Evolutionary conservation across 2,113 vertebrate species (phyloP).

Genomic region (Vombatus ursinus): DNA sequence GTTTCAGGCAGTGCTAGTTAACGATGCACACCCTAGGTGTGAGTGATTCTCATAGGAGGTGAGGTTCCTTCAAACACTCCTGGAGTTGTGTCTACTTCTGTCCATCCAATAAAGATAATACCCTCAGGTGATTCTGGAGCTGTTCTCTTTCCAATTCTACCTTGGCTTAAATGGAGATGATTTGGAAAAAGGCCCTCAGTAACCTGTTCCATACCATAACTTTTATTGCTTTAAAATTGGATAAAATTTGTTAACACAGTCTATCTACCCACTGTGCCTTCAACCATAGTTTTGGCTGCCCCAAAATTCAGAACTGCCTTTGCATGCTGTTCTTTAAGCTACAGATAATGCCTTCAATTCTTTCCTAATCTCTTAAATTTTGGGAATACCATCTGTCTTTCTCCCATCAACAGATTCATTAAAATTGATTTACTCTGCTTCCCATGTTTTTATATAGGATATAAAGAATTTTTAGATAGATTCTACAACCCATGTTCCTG

Average conservation of each 20-base stretch:
- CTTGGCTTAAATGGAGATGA: background rate
- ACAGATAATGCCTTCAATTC: slow-evolving; percentile 34
- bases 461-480: slow-evolving; percentile 49
- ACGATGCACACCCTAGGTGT: background rate
- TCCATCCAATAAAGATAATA: background rate
- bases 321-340: slow-evolving; percentile 12
- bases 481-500: slow-evolving; percentile 39
- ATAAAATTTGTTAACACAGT: slow-evolving; percentile 60
- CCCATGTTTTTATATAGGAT: slow-evolving; percentile 47
- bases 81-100: background rate
- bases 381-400: slow-evolving; percentile 37
- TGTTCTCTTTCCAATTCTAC: background rate
- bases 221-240: slow-evolving; percentile 40
- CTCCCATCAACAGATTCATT: slow-evolving; percentile 51
- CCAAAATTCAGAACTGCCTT: slow-evolving; percentile 58
- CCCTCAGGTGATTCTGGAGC: background rate
- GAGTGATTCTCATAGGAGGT: background rate
- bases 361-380: slow-evolving; percentile 37
- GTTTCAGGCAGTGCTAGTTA: slow-evolving; percentile 5
- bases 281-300: slow-evolving; percentile 47
- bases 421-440: slow-evolving; percentile 59
- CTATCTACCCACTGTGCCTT: slow-evolving; percentile 26
- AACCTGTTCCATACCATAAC: background rate
- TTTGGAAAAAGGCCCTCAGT: background rate
- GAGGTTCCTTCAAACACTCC: background rate